These are phyloP conservation scores for Pachyramphus minor DNA, from an alignment of 2,113 vertebrate genomes.

Conservation along the genomic window DNA sequence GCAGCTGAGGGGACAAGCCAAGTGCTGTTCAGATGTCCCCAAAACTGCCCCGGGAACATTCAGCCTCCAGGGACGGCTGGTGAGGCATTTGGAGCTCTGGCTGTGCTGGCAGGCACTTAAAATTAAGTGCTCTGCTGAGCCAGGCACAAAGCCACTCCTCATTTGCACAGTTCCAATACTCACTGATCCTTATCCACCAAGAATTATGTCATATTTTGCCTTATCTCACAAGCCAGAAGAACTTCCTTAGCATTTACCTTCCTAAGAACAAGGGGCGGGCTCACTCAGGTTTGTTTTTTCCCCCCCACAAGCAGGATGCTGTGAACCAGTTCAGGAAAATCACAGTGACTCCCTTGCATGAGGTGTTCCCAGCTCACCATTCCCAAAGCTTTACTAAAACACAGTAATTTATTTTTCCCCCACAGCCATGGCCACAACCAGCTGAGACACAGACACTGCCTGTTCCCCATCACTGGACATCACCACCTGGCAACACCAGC, in stretches of 20 bases:
- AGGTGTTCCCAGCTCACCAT: not conserved
- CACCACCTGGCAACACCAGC: not conserved
- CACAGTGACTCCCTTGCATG: rapidly evolving
- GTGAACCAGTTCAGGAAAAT: not conserved
- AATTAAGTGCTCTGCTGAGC: not conserved
- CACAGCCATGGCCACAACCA: not conserved
- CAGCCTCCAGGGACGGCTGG: not conserved
- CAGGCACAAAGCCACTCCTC: slow-evolving; percentile 10
- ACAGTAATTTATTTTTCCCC: not conserved
- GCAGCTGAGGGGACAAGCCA: not conserved
- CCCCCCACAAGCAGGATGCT: not conserved
- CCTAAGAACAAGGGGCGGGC: not conserved
- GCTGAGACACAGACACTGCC: not conserved
- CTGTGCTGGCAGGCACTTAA: not conserved
- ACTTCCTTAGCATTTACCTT: not conserved
- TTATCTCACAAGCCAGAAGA: slow-evolving; percentile 30
- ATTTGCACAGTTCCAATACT: not conserved
- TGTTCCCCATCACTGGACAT: not conserved
- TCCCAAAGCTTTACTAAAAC: not conserved
- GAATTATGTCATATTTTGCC: slow-evolving; percentile 5
- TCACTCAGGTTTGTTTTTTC: not conserved
- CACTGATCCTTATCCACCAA: not conserved
- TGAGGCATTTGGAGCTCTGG: not conserved
- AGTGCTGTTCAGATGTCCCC: not conserved
- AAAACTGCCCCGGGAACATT: not conserved